Evolutionary conservation across 1,140 invertebrate genomes (phyloP), one percentile per base, ranked within the genome.

Genomic region (Lithobius niger): DNA sequence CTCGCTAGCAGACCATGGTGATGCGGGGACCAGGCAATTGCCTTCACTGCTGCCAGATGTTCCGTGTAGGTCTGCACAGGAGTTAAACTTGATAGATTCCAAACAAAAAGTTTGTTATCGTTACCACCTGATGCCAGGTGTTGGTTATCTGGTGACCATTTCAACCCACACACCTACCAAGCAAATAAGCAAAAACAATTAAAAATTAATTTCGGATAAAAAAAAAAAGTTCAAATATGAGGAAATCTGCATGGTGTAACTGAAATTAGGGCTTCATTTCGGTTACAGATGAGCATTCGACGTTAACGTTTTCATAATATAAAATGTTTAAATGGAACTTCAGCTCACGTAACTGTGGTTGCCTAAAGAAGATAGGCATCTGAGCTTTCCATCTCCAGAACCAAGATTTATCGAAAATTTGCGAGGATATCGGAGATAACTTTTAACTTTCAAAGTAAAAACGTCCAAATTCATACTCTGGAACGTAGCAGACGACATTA

Each of bases 121-220:
- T 99, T 99, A 27, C 97, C 97, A 42, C 97, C 96, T 3, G 93
- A 97, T 0, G 97, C 97, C 27, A 99, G 74, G 69, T 95, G 93
- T 69, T 97, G 92, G 64, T 95, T 94, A 70, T 99, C 96, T 0
- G 96, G 96, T 15, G 96, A 99, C 97, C 96, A 99, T 71, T 99
- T 99, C 2, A 99, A 70, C 0, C 97, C 97, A 74, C 97, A 99
- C 42, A 85, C 80, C 78, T 79, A 56, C 49, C 64, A 64, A 26
- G 25, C 13, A 28, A 13, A 55, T 24, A 2, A 55, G 15, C 10
- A 51, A 25, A 57, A 58, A 25, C n/a, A 57, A 45, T 36, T 21
- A 51, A 19, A 54, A 59, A 60, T 36, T 18, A 52, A 45, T 15
- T 13, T 28, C 0, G 48, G 43, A 21, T 57, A 18, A 22, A 56